These are phyloP conservation scores for Leucosticte australis DNA, from an alignment of 2,113 vertebrate species.

Conservation along the genomic window DNA sequence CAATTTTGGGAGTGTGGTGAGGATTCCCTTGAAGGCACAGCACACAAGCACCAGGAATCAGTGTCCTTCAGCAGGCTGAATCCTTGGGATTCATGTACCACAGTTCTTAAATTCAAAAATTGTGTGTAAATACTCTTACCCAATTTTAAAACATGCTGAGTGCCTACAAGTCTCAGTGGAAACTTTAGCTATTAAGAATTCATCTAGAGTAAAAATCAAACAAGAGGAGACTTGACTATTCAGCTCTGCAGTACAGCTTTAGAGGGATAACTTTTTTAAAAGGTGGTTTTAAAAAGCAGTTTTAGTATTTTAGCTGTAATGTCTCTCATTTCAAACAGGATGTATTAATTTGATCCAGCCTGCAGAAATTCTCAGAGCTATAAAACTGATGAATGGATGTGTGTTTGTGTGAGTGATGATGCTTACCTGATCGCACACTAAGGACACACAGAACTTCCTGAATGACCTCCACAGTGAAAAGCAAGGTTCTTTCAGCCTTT, in stretches of 20 bases:
- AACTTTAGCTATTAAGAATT: background rate
- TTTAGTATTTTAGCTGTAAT: background rate
- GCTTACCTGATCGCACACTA: background rate
- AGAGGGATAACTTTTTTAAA: background rate
- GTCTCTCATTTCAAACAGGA: background rate
- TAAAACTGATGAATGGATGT: background rate
- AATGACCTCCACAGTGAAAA: background rate
- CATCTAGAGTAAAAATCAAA: background rate
- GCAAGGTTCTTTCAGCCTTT: background rate
- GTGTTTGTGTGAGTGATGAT: background rate
- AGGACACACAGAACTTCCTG: background rate
- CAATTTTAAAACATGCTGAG: background rate
- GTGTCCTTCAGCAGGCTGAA: background rate
- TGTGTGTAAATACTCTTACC: background rate
- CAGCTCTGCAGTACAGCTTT: background rate
- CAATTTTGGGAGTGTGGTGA: rapidly evolving
- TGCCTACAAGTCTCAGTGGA: background rate
- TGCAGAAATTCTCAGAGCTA: background rate
- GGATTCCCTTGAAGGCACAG: background rate
- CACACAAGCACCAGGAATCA: background rate
- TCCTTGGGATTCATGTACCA: background rate
- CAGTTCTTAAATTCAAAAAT: background rate
- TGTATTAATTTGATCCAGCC: background rate
- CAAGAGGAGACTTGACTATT: background rate
- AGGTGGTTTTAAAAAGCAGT: background rate